Conservation (phyloP, 1,140 invertebrate species). For the Sinella curviseta region DNA sequence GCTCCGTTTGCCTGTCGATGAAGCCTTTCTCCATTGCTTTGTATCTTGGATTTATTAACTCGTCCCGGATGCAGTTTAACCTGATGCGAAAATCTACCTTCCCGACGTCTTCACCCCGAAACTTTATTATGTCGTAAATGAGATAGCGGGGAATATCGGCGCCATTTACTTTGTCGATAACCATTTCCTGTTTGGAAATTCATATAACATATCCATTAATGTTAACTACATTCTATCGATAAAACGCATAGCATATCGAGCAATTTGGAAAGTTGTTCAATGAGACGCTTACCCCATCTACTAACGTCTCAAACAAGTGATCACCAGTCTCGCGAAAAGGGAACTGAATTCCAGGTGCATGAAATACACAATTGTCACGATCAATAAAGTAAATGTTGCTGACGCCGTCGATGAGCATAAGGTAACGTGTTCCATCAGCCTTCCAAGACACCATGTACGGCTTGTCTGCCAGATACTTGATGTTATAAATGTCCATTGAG, state of each 20-base stretch:
- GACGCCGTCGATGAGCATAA: constrained; percentile 89
- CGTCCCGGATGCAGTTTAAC: constrained; percentile 72
- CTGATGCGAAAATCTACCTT: constrained; percentile 72
- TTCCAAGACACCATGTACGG: constrained; percentile 98
- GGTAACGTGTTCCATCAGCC: constrained; percentile 96
- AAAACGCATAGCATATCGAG: background rate
- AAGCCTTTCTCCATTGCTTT: constrained; percentile 72
- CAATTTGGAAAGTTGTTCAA: constrained; percentile 41
- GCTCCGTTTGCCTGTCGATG: constrained; percentile 75
- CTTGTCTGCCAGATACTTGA: constrained; percentile 72
- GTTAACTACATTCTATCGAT: background rate
- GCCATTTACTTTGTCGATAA: constrained; percentile 80
- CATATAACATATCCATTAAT: background rate
- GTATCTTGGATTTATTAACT: constrained; percentile 69
- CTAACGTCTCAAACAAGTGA: constrained; percentile 77
- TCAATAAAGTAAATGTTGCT: constrained; percentile 91
- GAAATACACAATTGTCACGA: constrained; percentile 91
- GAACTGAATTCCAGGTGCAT: constrained; percentile 78
- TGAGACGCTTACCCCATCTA: constrained; percentile 78
- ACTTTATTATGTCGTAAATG: constrained; percentile 91
- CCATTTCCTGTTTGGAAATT: constrained; percentile 90
- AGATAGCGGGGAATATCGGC: constrained; percentile 81
- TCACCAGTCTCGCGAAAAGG: constrained; percentile 70
- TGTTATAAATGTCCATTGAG: constrained; percentile 86
- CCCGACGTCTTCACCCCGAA: constrained; percentile 76